phyloP scores from a whole-genome alignment of 2,888 invertebrate species.

The Phoenoteleia sp. region DNA sequence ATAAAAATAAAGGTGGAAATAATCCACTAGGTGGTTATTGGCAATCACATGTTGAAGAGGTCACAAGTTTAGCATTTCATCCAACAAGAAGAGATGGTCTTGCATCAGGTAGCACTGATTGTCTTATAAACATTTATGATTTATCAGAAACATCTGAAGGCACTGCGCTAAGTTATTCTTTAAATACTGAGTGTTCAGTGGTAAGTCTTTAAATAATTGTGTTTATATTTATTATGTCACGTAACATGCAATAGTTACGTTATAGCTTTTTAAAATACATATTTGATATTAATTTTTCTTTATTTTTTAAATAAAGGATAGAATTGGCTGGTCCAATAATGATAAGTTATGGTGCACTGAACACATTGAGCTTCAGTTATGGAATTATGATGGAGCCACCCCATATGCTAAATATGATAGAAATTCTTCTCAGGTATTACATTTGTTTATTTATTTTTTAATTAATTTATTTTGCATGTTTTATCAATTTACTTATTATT shows the following conservation, averaged over 20 bases:
- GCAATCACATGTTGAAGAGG: constrained; percentile 94
- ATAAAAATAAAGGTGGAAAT: constrained; percentile 81
- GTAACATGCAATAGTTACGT: too few species aligned
- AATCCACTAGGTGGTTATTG: constrained; percentile 92
- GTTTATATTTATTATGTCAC: too few species aligned
- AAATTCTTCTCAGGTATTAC: constrained; percentile 86
- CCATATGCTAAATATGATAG: constrained; percentile 87
- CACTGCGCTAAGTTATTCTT: constrained; percentile 92
- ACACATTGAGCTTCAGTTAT: constrained; percentile 91
- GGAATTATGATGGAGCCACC: constrained; percentile 90
- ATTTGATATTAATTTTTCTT: constrained; percentile 23
- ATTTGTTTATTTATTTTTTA: not conserved
- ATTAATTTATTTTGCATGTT: too few species aligned
- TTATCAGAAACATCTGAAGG: constrained; percentile 92
- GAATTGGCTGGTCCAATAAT: constrained; percentile 86
- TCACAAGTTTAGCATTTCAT: constrained; percentile 91
- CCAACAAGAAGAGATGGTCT: constrained; percentile 89
- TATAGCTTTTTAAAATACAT: too few species aligned
- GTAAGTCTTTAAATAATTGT: constrained; percentile 85
- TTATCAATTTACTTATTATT: too few species aligned
- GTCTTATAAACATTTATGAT: constrained; percentile 95
- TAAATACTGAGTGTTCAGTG: constrained; percentile 94
- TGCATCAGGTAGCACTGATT: constrained; percentile 93
- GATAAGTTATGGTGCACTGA: constrained; percentile 89
- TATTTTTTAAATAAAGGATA: constrained; percentile 80